Evolutionary conservation across 2,797 vertebrate species (phyloP).

Genomic region (Lacerta agilis): DNA sequence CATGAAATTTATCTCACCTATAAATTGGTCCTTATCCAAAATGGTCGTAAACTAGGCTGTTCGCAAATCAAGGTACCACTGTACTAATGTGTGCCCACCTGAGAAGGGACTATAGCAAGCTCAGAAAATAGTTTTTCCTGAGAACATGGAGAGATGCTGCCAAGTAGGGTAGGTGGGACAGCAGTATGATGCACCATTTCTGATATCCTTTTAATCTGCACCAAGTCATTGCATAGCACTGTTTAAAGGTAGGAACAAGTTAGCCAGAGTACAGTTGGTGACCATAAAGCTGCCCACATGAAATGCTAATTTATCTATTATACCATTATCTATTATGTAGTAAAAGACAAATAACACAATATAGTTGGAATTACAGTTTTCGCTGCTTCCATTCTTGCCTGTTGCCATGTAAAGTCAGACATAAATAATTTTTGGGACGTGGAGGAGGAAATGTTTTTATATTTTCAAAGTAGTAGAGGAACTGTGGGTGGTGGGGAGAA

Average conservation of each 20-base stretch:
- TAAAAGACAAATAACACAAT: neutral
- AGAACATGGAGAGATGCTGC: neutral
- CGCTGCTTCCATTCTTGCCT: neutral
- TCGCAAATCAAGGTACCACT: too few relatives aligned
- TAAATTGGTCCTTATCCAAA: neutral
- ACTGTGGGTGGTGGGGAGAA: too few relatives aligned
- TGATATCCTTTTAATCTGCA: too few relatives aligned
- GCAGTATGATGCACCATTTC: too few relatives aligned
- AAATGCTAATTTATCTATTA: too few relatives aligned
- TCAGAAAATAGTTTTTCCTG: neutral
- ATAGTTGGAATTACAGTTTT: neutral
- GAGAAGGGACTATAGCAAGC: neutral
- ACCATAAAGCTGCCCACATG: neutral
- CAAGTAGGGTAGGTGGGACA: neutral
- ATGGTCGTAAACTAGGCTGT: too few relatives aligned
- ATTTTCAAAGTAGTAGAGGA: too few relatives aligned
- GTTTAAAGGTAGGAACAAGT: neutral
- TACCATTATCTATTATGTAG: neutral
- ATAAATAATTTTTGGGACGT: neutral
- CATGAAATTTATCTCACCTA: neutral
- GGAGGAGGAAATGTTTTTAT: neutral
- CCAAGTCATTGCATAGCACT: too few relatives aligned
- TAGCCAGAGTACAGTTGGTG: neutral
- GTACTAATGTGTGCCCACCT: neutral
- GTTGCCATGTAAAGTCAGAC: neutral